Evolutionary conservation across 2,888 invertebrate genomes (phyloP), one percentile per base, ranked within the genome.

Genomic region (Dysmachus trigonus): DNA sequence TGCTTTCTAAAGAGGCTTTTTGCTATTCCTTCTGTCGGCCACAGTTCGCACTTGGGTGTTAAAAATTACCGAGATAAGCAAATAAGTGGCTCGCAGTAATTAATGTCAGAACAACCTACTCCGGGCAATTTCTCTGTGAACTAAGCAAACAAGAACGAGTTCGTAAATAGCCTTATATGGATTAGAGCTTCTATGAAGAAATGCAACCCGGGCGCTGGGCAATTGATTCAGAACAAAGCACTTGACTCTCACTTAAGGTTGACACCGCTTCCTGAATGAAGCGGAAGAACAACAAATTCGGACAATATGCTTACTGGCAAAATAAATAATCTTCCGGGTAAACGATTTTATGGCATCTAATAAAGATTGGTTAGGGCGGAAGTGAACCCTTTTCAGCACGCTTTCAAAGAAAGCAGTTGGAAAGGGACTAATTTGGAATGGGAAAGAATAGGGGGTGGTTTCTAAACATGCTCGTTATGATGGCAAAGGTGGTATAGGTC

Each of bases 301-400:
- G 35, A 82, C 71, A 71, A 82, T 71, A 15, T 15, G 72, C 30
- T 33, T n/a, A 30, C 85, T 85, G 85, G 74, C 85, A 85, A 85
- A 85, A 85, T 85, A 85, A 73, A 85, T 85, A 74, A 85, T 85
- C 33, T 85, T 85, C 85, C 53, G 51, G 72, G 74, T 85, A 85
- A 13, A 31, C 30, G 13, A 30, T 10, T 41, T 41, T 74, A 18
- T 72, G n/a, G 74, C 51, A 72, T 7, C 22, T 41, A 38, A 33
- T 22, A 8, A 33, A 47, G 73, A 51, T 41, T 74, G 51, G 4
- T n/a, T 31, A 31, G 13, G 4, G 74, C 85, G 85, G 85, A 85
- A 85, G 85, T 85, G 51, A 51, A 85, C 47, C 85, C 85, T 74
- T 81, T 79, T 30, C 8, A 35, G 33, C 76, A 76, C 38, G 2